A percentile compares a stretch with the other conserved stretches of the same genome.
Conservation (phyloP, 2,888 invertebrate species). For the Stenodema calcarata region DNA sequence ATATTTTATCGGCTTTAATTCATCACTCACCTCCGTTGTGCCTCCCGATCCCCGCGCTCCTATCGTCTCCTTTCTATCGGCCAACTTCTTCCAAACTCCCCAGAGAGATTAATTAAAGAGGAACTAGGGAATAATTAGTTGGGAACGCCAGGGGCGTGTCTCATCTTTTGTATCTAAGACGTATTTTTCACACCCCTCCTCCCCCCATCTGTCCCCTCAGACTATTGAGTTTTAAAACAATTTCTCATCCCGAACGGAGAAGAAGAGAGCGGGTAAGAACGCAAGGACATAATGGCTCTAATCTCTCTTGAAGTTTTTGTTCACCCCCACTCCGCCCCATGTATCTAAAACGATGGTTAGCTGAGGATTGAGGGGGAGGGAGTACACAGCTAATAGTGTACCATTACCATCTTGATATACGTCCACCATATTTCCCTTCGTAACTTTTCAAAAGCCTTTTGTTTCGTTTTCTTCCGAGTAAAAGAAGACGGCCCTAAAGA, state of each 20-base stretch:
- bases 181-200: conserved; percentile 40
- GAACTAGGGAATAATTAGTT: conserved; percentile 43
- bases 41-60: neutral
- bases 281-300: conserved; percentile 46
- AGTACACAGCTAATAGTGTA: conserved; percentile 17
- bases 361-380: neutral
- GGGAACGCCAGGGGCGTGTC: conserved; percentile 44
- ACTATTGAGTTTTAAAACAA: conserved; percentile 47
- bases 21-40: conserved; percentile 35
- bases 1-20: conserved; percentile 44
- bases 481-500: neutral
- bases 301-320: conserved; percentile 47
- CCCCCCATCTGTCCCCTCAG: neutral
- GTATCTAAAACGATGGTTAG: conserved; percentile 4
- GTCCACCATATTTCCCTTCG: conserved; percentile 29
- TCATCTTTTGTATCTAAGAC: conserved; percentile 46
- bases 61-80: neutral
- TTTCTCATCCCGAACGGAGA: conserved; percentile 37
- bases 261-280: conserved; percentile 30
- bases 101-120: conserved; percentile 42
- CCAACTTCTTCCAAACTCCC: conserved; percentile 41
- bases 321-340: neutral
- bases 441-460: conserved; percentile 38
- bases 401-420: conserved; percentile 40
- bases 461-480: conserved; percentile 15